Conservation (phyloP, 2,888 invertebrate genomes). For the Caenorhabditis wallacei region DNA sequence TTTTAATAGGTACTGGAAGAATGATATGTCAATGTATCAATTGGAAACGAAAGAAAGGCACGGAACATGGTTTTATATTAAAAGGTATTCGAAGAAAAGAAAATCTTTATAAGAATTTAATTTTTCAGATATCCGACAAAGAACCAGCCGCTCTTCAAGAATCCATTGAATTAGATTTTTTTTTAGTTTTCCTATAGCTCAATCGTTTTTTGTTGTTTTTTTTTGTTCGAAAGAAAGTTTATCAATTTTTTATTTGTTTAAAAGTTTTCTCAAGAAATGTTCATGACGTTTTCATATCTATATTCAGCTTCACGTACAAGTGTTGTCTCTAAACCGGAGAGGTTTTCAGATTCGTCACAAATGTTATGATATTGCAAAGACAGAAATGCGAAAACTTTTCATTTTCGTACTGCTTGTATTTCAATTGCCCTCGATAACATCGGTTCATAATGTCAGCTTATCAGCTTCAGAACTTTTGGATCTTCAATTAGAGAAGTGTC, state of each 20-base stretch:
- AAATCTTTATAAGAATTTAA: background rate
- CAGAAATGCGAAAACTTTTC: conserved; percentile 23
- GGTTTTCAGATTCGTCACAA: conserved; percentile 6
- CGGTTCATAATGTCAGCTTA: background rate
- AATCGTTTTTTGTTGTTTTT: conserved; percentile 27
- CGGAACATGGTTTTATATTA: conserved; percentile 82
- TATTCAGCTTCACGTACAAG: no score
- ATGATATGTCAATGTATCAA: conserved; percentile 81
- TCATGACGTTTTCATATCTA: conserved; percentile 7
- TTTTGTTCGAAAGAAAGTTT: conserved; percentile 24
- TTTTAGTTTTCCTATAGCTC: conserved; percentile 19
- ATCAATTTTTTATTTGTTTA: background rate
- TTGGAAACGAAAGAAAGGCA: conserved; percentile 75
- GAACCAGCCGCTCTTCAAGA: conserved; percentile 65
- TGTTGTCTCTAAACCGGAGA: no score
- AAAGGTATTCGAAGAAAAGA: conserved; percentile 65
- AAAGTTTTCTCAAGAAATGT: conserved; percentile 15
- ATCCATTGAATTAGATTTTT: conserved; percentile 51
- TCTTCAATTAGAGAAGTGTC: conserved; percentile 40
- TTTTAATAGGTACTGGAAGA: conserved; percentile 81
- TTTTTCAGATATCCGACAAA: conserved; percentile 69
- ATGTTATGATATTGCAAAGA: conserved; percentile 29
- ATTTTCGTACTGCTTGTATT: conserved; percentile 4
- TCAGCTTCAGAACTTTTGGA: conserved; percentile 4
- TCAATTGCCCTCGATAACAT: background rate